Evolutionary conservation across 2,888 invertebrate species (phyloP).

Genomic region (Drosophila quinaria): DNA sequence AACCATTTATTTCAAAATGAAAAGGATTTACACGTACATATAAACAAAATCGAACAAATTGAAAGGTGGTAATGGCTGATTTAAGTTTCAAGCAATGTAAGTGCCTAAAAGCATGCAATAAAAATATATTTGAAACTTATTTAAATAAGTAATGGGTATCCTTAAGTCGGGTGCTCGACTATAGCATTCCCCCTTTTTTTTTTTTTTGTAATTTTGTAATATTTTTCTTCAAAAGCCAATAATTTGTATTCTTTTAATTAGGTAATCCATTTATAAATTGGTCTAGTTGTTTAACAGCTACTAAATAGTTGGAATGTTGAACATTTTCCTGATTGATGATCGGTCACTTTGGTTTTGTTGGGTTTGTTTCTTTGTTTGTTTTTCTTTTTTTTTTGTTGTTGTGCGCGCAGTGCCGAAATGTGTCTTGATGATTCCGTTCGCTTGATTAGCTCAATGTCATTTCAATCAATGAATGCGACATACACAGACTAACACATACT

Average conservation of each 20-base stretch:
- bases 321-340: not conserved
- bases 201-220: not conserved
- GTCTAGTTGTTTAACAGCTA: constrained; percentile 1
- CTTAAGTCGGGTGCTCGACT: too few species aligned
- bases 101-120: too few species aligned
- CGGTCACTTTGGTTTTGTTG: not conserved
- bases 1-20: too few species aligned
- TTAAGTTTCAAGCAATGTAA: too few species aligned
- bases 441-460: constrained; percentile 63
- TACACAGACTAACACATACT: not conserved
- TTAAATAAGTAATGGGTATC: too few species aligned
- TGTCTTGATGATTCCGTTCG: constrained; percentile 29
- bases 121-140: too few species aligned
- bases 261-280: not conserved
- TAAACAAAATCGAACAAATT: too few species aligned
- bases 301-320: constrained; percentile 9
- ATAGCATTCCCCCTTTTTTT: too few species aligned
- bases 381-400: not conserved
- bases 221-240: not conserved
- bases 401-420: constrained; percentile 6
- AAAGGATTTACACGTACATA: too few species aligned
- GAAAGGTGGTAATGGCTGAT: too few species aligned
- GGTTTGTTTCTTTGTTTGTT: too few species aligned
- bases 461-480: constrained; percentile 52
- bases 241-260: not conserved